Evolutionary conservation across 2,113 vertebrate genomes (phyloP).

Genomic region (Beaufortia kweichowensis): DNA sequence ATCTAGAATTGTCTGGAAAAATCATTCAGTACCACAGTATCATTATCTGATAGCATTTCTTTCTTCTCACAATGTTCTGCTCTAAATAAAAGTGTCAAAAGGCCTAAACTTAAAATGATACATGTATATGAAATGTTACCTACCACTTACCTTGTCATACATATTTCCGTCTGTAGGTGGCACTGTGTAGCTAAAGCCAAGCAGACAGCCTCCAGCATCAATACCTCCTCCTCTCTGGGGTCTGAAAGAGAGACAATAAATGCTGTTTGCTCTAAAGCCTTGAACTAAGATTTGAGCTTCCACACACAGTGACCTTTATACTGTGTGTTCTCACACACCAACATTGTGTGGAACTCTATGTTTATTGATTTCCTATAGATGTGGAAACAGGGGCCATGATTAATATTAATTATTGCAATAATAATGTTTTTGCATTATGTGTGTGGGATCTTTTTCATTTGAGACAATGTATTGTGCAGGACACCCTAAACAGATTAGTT

Average conservation of each 20-base stretch:
- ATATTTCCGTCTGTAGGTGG: constrained; percentile 64
- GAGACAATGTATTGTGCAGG: neutral
- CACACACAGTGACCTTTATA: constrained; percentile 25
- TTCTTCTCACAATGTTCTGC: neutral
- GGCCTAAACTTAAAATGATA: neutral
- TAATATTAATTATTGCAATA: constrained; percentile 58
- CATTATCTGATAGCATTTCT: neutral
- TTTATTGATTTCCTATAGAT: constrained; percentile 24
- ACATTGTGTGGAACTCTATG: constrained; percentile 6
- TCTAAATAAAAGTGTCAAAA: neutral
- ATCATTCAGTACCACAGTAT: too few relatives aligned
- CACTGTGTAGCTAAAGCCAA: constrained; percentile 65
- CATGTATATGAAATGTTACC: neutral
- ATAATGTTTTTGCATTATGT: neutral
- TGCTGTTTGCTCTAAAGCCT: constrained; percentile 22
- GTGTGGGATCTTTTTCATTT: neutral
- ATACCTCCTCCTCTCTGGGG: neutral
- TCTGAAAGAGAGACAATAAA: neutral
- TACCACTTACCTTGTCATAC: too few relatives aligned
- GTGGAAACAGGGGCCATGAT: constrained; percentile 31
- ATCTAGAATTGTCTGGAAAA: too few relatives aligned
- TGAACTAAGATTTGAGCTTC: constrained; percentile 22
- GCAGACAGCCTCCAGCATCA: neutral
- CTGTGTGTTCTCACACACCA: constrained; percentile 6
- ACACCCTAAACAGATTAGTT: neutral